phyloP scores from a whole-genome alignment of 2,888 invertebrate species.

The Nipponacmea schrenckii region DNA sequence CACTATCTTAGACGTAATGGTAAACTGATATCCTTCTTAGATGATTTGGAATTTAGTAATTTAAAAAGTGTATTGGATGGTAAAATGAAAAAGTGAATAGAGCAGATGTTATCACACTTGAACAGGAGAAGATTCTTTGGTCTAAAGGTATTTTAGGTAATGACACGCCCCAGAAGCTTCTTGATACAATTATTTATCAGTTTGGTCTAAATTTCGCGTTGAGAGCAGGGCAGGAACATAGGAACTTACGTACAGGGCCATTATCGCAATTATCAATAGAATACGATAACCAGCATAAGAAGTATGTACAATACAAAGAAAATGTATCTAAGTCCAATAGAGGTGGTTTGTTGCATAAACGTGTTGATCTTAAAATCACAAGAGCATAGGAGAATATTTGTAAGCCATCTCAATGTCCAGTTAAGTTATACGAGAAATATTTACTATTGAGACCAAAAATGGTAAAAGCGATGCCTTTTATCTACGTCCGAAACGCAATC shows the following conservation, averaged over 20 bases:
- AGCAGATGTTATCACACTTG: neutral
- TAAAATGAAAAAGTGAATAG: neutral
- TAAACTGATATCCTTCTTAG: too few relatives aligned
- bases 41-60: too few relatives aligned
- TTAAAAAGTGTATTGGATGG: neutral
- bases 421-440: slow-evolving; percentile 6
- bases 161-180: slow-evolving; percentile 4
- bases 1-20: too few relatives aligned
- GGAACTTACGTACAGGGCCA: neutral
- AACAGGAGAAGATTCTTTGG: neutral
- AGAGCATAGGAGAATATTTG: slow-evolving; percentile 1
- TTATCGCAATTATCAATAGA: neutral
- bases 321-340: slow-evolving; percentile 2
- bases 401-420: neutral
- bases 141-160: neutral
- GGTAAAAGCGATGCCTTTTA: too few relatives aligned
- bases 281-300: neutral
- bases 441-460: neutral
- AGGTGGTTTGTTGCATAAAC: neutral
- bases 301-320: neutral
- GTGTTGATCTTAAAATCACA: neutral
- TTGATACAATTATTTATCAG: neutral
- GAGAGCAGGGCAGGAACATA: slow-evolving; percentile 9
- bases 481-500: too few relatives aligned
- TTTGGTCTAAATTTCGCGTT: slow-evolving; percentile 5